These are phyloP conservation scores for Strix aluco DNA, from an alignment of 2,113 vertebrate species.

Conservation along the genomic window DNA sequence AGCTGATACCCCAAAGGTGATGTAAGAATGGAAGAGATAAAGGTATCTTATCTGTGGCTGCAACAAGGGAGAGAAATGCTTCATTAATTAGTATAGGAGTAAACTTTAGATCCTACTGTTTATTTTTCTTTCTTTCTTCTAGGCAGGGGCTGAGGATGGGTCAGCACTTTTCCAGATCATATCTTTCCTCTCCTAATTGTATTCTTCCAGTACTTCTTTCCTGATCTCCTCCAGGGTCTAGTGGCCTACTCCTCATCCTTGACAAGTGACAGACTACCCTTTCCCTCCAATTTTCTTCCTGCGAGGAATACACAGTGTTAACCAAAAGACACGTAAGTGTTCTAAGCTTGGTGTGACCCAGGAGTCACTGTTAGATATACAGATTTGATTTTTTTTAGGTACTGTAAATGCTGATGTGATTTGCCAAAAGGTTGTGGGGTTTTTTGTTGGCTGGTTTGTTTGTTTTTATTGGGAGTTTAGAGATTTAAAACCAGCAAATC, in stretches of 20 bases:
- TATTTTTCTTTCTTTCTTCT: not conserved
- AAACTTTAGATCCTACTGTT: not conserved
- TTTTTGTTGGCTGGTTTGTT: not conserved
- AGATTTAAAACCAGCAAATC: not conserved
- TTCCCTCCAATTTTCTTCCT: not conserved
- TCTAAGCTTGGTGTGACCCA: not conserved
- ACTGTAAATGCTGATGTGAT: not conserved
- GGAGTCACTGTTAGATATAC: not conserved
- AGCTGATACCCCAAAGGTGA: not conserved
- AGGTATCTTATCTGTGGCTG: not conserved
- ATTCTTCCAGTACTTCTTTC: not conserved
- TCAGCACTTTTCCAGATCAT: not conserved
- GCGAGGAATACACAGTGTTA: not conserved
- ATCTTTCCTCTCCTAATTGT: not conserved
- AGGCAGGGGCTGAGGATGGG: not conserved
- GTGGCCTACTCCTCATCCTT: not conserved
- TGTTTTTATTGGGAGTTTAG: not conserved
- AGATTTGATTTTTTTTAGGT: not conserved
- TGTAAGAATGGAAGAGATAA: not conserved
- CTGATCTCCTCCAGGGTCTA: not conserved
- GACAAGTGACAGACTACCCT: not conserved
- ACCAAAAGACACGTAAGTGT: not conserved
- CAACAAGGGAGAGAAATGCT: not conserved
- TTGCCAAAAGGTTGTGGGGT: not conserved
- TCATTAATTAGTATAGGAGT: not conserved